Evolutionary conservation across 2,113 vertebrate genomes (phyloP).

Genomic region (Micromys minutus): DNA sequence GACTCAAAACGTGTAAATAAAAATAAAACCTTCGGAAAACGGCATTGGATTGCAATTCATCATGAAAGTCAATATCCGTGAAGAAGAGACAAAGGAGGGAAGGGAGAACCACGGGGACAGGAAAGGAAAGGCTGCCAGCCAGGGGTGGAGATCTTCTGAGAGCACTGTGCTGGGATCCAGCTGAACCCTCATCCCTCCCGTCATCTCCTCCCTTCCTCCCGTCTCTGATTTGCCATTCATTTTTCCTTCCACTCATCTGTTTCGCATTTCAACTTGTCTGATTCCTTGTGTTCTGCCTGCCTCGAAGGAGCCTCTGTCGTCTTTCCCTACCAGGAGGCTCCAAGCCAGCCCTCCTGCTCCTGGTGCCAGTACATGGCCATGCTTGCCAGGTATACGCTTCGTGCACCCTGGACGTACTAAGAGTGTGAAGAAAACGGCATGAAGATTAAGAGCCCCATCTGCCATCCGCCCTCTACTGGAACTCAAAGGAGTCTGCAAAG

Average conservation of each 20-base stretch:
- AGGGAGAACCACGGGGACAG: background rate
- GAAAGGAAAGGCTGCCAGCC: background rate
- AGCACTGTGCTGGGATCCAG: background rate
- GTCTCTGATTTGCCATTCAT: background rate
- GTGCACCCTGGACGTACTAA: background rate
- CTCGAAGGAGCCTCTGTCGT: background rate
- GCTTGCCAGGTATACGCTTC: background rate
- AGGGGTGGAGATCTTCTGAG: background rate
- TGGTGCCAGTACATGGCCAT: background rate
- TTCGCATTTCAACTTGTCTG: background rate
- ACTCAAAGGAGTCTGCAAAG: background rate
- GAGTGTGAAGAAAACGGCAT: background rate
- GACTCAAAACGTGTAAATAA: background rate
- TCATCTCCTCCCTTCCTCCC: background rate
- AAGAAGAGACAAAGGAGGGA: background rate
- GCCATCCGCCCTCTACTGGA: slow-evolving; percentile 30
- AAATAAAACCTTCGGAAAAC: slow-evolving; percentile 19
- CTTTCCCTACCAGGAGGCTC: background rate
- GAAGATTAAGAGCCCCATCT: background rate
- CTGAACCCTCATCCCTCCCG: background rate
- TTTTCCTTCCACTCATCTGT: background rate
- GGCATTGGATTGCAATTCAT: slow-evolving; percentile 8
- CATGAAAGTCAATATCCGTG: background rate
- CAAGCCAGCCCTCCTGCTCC: background rate
- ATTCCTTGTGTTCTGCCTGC: background rate